Base-by-base conservation (phyloP, 2,888 invertebrate species). In the Phlogophora meticulosa region DNA sequence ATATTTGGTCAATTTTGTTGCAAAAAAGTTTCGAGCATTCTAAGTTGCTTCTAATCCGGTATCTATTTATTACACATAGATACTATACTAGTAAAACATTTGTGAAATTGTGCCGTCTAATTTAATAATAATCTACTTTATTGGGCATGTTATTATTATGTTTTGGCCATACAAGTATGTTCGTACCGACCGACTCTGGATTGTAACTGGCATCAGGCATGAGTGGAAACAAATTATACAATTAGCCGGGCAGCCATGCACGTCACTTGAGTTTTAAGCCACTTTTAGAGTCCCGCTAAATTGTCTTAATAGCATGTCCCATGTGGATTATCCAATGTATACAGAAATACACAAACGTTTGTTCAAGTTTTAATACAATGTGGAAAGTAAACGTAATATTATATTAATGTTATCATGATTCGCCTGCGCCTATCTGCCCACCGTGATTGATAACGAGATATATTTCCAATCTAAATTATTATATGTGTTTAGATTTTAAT, bases 381-480 rank as follows among this genome's bases (percentile, higher is more conserved):
- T 11, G 17, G 17, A 36, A 22, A 49, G 17, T 36, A 42, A 61
- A 43, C 38, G 17, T 32, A 58, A 51, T 36, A 42, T n/a, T 10
- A 22, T 38, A 28, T 28, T 36, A 43, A 42, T 36, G 40, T 51
- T 36, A 42, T 36, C 51, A 51, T 10, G 73, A 65, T 73, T 42
- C 45, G n/a, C 10, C 42, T 28, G 17, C 10, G 10, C 10, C 57
- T 65, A 52, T 66, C 66, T 57, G 45, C 36, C 51, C 51, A 71
- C 73, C 52, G 17, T 22, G 40, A 36, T 52, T 65, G 71, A 65
- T 71, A 57, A 46, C 34, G 40, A 17, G 17, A 49, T 45, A 51
- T 68, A 59, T 36, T 36, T 42, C 24, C 36, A 42, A 70, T 67
- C 42, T 42, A 17, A 11, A 11, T 69, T 40, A 17, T 20, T 15